Evolutionary conservation across 2,888 invertebrate species (phyloP).

Genomic region (Acrobasis suavella): DNA sequence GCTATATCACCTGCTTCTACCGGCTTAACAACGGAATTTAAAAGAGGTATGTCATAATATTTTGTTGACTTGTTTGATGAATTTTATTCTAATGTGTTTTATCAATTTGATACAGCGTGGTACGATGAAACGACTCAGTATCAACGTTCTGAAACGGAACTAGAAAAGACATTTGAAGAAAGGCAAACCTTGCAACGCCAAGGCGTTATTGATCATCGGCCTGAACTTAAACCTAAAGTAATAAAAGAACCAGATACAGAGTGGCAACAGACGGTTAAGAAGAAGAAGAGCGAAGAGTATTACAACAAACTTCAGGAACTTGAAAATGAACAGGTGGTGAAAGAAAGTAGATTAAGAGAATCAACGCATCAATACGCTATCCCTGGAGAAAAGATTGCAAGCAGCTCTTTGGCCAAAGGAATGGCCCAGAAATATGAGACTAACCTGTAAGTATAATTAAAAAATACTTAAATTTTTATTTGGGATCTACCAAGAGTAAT

Average conservation of each 20-base stretch:
- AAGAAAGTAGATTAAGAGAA: constrained; percentile 90
- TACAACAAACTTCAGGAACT: constrained; percentile 91
- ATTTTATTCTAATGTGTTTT: constrained; percentile 36
- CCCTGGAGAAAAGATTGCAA: constrained; percentile 91
- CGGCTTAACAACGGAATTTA: constrained; percentile 71
- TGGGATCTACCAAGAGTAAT: too few relatives aligned
- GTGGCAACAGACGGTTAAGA: constrained; percentile 92
- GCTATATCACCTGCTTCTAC: constrained; percentile 75
- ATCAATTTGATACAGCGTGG: constrained; percentile 85
- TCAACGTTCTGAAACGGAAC: constrained; percentile 92
- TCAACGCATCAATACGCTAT: constrained; percentile 91
- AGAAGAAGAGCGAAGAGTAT: constrained; percentile 92
- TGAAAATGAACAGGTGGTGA: constrained; percentile 92
- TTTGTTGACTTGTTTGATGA: constrained; percentile 28
- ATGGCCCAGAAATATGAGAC: constrained; percentile 94
- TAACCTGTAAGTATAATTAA: constrained; percentile 86
- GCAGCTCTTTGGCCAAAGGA: constrained; percentile 89
- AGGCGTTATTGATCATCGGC: constrained; percentile 84
- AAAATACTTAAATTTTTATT: neutral
- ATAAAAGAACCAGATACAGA: constrained; percentile 89
- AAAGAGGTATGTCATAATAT: constrained; percentile 68
- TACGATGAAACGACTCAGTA: constrained; percentile 95
- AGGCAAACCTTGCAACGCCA: constrained; percentile 87
- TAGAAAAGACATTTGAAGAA: constrained; percentile 94
- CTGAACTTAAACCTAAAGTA: constrained; percentile 85